These are phyloP conservation scores for Cyanoramphus novaezelandiae DNA, from an alignment of 2,113 vertebrate genomes.

Conservation along the genomic window DNA sequence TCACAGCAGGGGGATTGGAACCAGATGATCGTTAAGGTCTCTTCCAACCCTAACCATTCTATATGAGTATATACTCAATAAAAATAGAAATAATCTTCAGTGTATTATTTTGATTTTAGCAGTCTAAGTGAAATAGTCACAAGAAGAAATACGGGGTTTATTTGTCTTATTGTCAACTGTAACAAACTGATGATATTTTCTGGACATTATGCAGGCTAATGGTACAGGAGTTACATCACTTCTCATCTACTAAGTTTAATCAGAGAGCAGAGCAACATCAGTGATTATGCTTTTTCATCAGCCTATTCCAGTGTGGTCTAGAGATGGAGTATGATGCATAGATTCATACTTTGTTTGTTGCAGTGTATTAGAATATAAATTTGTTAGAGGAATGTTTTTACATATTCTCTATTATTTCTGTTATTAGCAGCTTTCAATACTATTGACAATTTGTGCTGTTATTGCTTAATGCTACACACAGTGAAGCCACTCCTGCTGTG, in stretches of 20 bases:
- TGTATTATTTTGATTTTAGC: not conserved
- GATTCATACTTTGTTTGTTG: not conserved
- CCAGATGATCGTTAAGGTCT: too few relatives aligned
- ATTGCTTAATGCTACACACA: not conserved
- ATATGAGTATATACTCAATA: not conserved
- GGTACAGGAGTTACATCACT: not conserved
- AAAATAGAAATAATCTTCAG: not conserved
- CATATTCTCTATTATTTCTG: not conserved
- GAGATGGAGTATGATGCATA: not conserved
- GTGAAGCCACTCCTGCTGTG: not conserved
- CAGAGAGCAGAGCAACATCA: not conserved
- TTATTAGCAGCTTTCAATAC: conserved; percentile 17
- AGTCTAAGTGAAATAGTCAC: not conserved
- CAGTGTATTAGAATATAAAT: not conserved
- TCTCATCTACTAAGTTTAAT: not conserved
- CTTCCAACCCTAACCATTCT: too few relatives aligned
- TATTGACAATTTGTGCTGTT: not conserved
- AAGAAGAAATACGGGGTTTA: not conserved
- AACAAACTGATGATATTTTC: not conserved
- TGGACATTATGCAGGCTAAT: not conserved
- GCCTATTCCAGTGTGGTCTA: not conserved
- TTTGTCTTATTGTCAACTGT: not conserved
- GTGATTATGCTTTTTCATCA: not conserved
- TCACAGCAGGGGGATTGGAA: too few relatives aligned
- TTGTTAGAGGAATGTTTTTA: not conserved